phyloP scores from a whole-genome alignment of 2,113 vertebrate genomes.

The Potamarius usumacintae region DNA sequence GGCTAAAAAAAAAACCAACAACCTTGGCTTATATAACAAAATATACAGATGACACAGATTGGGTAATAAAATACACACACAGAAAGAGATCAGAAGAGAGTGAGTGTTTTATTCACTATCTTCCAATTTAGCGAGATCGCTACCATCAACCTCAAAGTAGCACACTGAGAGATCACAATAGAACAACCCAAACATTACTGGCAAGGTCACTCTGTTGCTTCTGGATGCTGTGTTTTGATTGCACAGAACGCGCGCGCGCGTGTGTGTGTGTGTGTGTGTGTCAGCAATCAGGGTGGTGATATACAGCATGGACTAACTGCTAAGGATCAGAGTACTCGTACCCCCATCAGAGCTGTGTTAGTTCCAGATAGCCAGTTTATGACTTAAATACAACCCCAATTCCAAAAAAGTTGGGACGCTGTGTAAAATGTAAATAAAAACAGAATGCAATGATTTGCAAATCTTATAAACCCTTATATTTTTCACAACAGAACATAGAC shows the following conservation, averaged over 20 bases:
- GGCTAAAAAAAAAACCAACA: not conserved
- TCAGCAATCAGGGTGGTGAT: not conserved
- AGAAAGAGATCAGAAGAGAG: not conserved
- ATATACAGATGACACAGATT: not conserved
- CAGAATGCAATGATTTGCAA: no score
- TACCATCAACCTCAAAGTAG: not conserved
- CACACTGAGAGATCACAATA: not conserved
- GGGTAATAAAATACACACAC: not conserved
- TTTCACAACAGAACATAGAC: no score
- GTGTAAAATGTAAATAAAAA: no score
- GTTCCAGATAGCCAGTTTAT: not conserved
- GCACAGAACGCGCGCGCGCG: not conserved
- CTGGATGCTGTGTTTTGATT: not conserved
- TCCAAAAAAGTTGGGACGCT: no score
- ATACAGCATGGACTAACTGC: not conserved
- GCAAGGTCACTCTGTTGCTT: not conserved
- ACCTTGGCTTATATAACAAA: not conserved
- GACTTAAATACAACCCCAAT: not conserved
- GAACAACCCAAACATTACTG: not conserved
- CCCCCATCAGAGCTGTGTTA: not conserved
- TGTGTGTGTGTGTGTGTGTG: not conserved
- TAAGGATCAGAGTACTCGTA: not conserved
- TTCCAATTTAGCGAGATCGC: not conserved
- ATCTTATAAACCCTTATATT: no score
- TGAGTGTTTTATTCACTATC: not conserved